Evolutionary conservation across 1,140 invertebrate genomes (phyloP), one percentile per base, ranked within the genome.

Genomic region (Brachionus asplanchnoidis): DNA sequence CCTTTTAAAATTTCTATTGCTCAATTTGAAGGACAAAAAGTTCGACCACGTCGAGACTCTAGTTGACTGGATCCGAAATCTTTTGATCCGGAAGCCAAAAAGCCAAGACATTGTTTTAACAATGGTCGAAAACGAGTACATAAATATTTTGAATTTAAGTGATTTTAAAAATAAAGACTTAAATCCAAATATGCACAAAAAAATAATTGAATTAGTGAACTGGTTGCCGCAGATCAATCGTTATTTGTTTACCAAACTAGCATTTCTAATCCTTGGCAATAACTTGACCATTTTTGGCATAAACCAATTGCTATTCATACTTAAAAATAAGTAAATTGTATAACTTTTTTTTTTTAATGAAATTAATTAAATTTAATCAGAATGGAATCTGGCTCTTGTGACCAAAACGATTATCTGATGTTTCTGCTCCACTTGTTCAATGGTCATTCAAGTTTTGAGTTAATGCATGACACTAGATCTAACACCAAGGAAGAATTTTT

Each of bases 231-330:
- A 11, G 40, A 56, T 80, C n/a, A 80, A 80, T 26, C 42, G 77
- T 11, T 80, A 80, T 20, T 60, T 80, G 14, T 28, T 65, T 14
- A 80, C 77, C 40, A 80, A 80, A 80, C 17, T 80, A 11, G 77
- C 77, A 7, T 65, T 80, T 65, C 26, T 80, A 17, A 53, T 80
- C 77, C 46, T 80, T n/a, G 44, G 56, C 44, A 65, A 65, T 32
- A 56, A 7, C 20, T 12, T 80, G n/a, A 80, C 28, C 3, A 23
- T 80, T 20, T 80, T 65, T n/a, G 36, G 36, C 28, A 26, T 56
- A 7, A 80, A 80, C 11, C 56, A 60, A 65, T 3, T 80, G n/a
- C 40, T 80, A 1, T 28, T 7, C 12, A 80, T 80, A 6, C 50
- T 56, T 14, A 56, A 80, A 56, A 23, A 53, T 17, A 80, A 80